Evolutionary conservation across 2,888 invertebrate genomes (phyloP).

Genomic region (Aproaerema taeniolella): DNA sequence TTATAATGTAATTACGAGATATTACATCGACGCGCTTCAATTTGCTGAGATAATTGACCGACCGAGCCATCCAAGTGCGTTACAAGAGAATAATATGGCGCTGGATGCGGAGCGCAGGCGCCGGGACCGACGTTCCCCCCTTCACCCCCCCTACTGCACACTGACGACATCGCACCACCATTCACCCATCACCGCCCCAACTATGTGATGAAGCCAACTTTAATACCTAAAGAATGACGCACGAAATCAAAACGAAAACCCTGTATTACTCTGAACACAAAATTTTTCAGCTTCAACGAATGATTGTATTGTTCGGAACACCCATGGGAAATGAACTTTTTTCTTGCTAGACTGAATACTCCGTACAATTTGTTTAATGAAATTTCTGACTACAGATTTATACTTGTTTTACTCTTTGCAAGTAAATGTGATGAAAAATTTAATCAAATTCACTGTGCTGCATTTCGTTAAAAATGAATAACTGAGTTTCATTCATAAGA

Average conservation of each 20-base stretch:
- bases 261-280: constrained; percentile 19
- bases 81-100: constrained; percentile 57
- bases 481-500: no score
- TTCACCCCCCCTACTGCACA: constrained; percentile 33
- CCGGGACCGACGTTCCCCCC: constrained; percentile 26
- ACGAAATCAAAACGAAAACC: constrained; percentile 29
- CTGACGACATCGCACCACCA: constrained; percentile 15
- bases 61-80: constrained; percentile 58
- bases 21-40: constrained; percentile 36
- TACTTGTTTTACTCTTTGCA: no score
- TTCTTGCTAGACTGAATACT: no score
- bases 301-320: constrained; percentile 17
- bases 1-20: constrained; percentile 25
- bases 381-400: no score
- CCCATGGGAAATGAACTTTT: constrained; percentile 5
- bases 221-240: constrained; percentile 39
- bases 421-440: no score
- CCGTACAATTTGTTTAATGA: no score
- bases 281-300: constrained; percentile 22
- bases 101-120: constrained; percentile 49
- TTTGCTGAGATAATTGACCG: constrained; percentile 58
- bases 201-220: constrained; percentile 43
- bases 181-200: no score
- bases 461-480: no score
- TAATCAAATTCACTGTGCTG: no score